phyloP scores from a whole-genome alignment of 2,888 invertebrate genomes.

The Anagyrus pseudococci region DNA sequence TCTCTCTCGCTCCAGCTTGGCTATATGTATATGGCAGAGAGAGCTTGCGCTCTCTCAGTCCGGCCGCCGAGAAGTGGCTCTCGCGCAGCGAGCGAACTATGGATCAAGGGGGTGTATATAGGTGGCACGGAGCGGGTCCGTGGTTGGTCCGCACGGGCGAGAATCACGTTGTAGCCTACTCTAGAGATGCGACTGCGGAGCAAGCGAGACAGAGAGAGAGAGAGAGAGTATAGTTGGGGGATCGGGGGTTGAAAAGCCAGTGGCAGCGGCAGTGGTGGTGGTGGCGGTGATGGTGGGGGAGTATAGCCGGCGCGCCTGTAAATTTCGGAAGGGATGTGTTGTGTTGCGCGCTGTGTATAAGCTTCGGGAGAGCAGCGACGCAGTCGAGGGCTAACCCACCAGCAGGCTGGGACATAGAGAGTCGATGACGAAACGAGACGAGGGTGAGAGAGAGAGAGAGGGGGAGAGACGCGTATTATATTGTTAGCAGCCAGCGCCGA shows the following conservation, averaged over 20 bases:
- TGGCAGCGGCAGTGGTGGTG: no score
- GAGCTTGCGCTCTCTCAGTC: background rate
- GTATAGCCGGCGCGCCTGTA: slow-evolving; percentile 23
- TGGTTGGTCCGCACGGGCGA: slow-evolving; percentile 35
- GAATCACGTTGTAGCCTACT: slow-evolving; percentile 25
- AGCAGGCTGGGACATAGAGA: background rate
- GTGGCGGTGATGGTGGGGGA: background rate
- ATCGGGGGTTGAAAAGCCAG: no score
- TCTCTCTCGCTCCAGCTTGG: background rate
- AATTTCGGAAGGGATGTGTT: slow-evolving; percentile 35
- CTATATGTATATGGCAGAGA: background rate
- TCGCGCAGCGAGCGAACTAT: no score
- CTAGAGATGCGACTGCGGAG: slow-evolving; percentile 8
- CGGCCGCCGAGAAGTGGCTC: slow-evolving; percentile 1
- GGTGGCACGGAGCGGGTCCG: slow-evolving; percentile 9
- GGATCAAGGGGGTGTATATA: background rate
- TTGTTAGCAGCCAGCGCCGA: slow-evolving; percentile 20
- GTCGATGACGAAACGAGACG: slow-evolving; percentile 36
- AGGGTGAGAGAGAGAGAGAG: no score
- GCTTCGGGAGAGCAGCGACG: slow-evolving; percentile 5
- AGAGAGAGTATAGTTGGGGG: background rate
- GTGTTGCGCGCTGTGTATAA: slow-evolving; percentile 18
- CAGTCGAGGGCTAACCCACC: background rate
- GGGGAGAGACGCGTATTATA: slow-evolving; percentile 26
- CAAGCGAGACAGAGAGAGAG: background rate